These are phyloP conservation scores for Phocoena sinus DNA, from an alignment of 2,113 vertebrate species.

Conservation along the genomic window DNA sequence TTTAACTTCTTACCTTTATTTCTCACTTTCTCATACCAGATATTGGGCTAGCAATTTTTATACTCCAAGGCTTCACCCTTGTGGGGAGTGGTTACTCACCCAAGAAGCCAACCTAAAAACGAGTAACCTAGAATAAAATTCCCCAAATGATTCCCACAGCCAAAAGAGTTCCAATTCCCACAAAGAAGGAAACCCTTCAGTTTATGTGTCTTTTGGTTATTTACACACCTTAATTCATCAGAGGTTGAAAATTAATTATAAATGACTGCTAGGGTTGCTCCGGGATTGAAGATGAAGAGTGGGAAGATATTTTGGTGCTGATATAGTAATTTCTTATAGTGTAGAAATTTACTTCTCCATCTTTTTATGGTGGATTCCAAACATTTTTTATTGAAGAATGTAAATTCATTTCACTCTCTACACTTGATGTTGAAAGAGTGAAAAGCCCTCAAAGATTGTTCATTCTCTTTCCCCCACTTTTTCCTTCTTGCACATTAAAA, in stretches of 20 bases:
- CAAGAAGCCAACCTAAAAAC: neutral
- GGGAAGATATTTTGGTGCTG: neutral
- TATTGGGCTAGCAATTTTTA: neutral
- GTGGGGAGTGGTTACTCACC: neutral
- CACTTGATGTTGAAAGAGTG: neutral
- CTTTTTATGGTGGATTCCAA: neutral
- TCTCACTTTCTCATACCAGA: neutral
- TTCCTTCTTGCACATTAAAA: neutral
- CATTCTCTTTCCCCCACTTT: rapidly evolving
- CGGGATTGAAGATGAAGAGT: neutral
- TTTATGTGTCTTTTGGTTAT: neutral
- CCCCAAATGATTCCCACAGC: neutral
- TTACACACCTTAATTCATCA: neutral
- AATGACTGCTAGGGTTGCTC: neutral
- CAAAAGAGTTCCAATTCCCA: neutral
- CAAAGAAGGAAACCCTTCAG: neutral
- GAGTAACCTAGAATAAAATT: neutral
- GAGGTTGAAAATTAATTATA: neutral
- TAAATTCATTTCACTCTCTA: neutral
- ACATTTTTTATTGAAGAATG: neutral
- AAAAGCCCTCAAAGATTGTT: neutral
- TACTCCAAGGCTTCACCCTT: neutral
- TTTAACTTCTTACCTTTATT: neutral
- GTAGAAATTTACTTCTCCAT: neutral
- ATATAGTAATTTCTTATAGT: neutral